Percentiles rank a stretch among this genome's conserved stretches.
phyloP scores from a whole-genome alignment of 1,140 invertebrate genomes.

The Frieseomelitta varia region DNA sequence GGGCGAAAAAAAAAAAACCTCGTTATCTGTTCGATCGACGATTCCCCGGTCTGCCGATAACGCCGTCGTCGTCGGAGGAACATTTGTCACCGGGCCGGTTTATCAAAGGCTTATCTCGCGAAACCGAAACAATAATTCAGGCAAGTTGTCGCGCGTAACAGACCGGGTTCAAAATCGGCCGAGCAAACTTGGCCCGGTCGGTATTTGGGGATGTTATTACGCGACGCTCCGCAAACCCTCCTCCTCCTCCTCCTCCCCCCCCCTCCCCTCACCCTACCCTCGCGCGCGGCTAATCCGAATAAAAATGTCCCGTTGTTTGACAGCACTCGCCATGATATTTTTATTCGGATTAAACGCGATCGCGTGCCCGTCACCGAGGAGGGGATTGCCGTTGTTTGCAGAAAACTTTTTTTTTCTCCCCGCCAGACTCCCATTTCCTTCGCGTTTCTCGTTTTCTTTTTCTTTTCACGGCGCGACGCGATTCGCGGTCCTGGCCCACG shows the following conservation, averaged over 20 bases:
- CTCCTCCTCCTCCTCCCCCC: background rate
- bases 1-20: constrained; percentile 48
- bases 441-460: too few species aligned
- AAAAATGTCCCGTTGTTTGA: constrained; percentile 44
- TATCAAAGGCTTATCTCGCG: constrained; percentile 42
- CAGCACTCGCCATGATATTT: constrained; percentile 38
- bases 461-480: too few species aligned
- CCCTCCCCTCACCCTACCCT: background rate
- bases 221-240: constrained; percentile 11
- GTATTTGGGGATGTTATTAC: constrained; percentile 48
- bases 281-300: constrained; percentile 21
- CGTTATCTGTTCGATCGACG: constrained; percentile 47
- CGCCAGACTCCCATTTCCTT: too few species aligned
- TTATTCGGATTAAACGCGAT: constrained; percentile 42
- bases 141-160: background rate
- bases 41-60: constrained; percentile 10
- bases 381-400: background rate
- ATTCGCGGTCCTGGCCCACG: too few species aligned
- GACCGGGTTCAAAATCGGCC: constrained; percentile 13
- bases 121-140: constrained; percentile 44
- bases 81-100: constrained; percentile 13
- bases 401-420: background rate
- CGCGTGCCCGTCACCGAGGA: background rate
- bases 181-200: background rate
- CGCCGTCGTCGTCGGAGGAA: background rate